These are phyloP conservation scores for Cichlasoma orientale DNA, from an alignment of 2,797 vertebrate genomes.

Conservation along the genomic window DNA sequence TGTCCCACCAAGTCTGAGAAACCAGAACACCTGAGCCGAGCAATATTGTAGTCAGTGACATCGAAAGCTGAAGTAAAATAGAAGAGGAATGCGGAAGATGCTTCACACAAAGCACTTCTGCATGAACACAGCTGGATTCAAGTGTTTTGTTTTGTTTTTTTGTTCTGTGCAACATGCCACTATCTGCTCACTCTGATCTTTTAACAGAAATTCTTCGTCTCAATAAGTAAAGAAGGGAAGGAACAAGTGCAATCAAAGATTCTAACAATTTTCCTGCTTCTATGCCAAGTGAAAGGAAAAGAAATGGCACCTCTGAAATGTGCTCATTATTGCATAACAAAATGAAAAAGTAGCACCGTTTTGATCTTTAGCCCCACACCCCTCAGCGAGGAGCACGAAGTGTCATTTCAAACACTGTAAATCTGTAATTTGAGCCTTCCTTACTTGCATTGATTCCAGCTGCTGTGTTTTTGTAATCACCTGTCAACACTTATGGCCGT, in stretches of 20 bases:
- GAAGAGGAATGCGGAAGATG: neutral
- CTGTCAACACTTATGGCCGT: neutral
- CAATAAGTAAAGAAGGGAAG: conserved; percentile 14
- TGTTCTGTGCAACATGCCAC: neutral
- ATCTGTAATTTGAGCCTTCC: neutral
- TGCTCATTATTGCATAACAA: neutral
- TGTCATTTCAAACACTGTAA: neutral
- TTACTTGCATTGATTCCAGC: neutral
- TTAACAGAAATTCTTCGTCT: conserved; percentile 7
- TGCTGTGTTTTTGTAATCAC: neutral
- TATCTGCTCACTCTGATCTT: conserved; percentile 19
- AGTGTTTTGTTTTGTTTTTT: neutral
- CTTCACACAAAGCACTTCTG: too few relatives aligned
- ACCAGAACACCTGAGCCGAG: too few relatives aligned
- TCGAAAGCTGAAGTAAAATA: neutral
- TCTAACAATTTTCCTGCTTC: conserved; percentile 3
- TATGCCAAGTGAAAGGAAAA: neutral
- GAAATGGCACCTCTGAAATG: neutral
- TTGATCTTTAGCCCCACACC: neutral
- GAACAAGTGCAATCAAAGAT: conserved; percentile 13
- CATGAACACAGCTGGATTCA: neutral
- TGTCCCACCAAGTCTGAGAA: neutral
- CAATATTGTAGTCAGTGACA: neutral
- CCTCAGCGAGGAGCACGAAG: neutral
- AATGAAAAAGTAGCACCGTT: neutral